Evolutionary conservation across 2,113 vertebrate genomes (phyloP).

Genomic region (Megaceryle torquata): DNA sequence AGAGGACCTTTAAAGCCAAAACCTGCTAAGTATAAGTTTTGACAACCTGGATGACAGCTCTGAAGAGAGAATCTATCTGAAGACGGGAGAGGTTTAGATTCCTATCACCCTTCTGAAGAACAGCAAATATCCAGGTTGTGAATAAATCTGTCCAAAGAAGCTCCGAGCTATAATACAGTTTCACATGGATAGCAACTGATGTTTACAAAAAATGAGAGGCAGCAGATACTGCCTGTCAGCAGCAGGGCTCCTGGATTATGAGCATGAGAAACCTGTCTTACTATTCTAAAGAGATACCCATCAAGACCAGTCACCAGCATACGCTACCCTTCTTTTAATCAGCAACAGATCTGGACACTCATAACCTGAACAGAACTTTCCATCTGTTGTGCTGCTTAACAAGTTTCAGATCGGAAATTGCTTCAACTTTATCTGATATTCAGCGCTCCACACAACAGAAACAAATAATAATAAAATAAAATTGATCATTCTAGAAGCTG

Average conservation of each 20-base stretch:
- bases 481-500: background rate
- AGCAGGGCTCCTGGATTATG: background rate
- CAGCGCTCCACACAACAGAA: background rate
- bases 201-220: background rate
- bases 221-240: constrained; percentile 10
- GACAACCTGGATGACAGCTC: constrained; percentile 22
- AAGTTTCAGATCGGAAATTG: constrained; percentile 35
- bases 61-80: background rate
- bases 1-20: background rate
- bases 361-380: constrained; percentile 37
- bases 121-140: constrained; percentile 6
- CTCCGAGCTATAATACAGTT: background rate
- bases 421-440: constrained; percentile 33
- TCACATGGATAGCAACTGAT: background rate
- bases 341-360: background rate
- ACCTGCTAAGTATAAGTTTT: background rate
- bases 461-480: background rate
- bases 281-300: background rate
- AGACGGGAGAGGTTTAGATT: constrained; percentile 34
- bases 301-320: background rate
- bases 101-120: background rate
- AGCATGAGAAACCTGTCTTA: background rate
- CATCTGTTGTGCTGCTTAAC: constrained; percentile 25
- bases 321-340: constrained; percentile 16
- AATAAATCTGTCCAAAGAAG: constrained; percentile 3